Conservation (phyloP, 2,113 vertebrate genomes). For the Andinoacara biseriatus region DNA sequence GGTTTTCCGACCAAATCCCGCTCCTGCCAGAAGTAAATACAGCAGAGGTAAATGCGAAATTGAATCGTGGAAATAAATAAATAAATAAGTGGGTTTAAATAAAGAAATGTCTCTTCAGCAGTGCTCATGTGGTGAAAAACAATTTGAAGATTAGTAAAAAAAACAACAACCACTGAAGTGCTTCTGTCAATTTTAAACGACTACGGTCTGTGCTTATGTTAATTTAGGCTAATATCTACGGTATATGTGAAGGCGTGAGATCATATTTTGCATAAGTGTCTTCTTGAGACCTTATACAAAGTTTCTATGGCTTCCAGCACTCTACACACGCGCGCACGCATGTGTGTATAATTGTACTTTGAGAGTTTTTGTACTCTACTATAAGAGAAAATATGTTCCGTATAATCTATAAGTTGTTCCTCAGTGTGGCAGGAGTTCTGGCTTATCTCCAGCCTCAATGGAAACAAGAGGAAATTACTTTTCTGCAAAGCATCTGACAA, state of each 20-base stretch:
- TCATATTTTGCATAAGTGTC: constrained; percentile 4
- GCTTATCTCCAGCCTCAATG: constrained; percentile 57
- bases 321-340: background rate
- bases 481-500: constrained; percentile 65
- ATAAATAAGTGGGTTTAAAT: constrained; percentile 42
- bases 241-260: background rate
- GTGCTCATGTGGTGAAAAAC: background rate
- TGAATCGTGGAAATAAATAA: constrained; percentile 52
- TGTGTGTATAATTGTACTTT: background rate
- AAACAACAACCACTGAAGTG: background rate
- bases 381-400: constrained; percentile 25
- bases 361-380: constrained; percentile 18
- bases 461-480: constrained; percentile 71
- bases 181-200: background rate
- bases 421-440: constrained; percentile 32
- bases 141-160: background rate
- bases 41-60: constrained; percentile 59
- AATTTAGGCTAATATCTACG: background rate
- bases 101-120: background rate
- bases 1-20: constrained; percentile 29
- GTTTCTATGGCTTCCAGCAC: background rate
- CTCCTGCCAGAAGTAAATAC: constrained; percentile 40
- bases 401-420: constrained; percentile 44
- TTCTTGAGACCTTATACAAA: background rate
- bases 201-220: background rate